phyloP scores from a whole-genome alignment of 2,797 vertebrate genomes.

The Sebastes miniatus region DNA sequence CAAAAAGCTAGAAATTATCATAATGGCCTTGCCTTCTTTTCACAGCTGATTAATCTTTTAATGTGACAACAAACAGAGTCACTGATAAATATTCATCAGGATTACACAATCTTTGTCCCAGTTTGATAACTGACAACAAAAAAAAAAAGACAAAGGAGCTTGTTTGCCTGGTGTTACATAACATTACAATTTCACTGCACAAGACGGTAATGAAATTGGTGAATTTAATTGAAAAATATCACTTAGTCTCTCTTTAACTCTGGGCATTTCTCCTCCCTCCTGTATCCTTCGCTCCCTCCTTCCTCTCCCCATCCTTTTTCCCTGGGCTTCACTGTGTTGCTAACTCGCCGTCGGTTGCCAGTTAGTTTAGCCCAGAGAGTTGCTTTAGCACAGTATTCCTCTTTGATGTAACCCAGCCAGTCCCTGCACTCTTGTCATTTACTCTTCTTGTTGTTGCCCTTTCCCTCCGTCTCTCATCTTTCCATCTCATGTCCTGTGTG shows the following conservation, averaged over 20 bases:
- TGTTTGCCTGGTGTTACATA: constrained; percentile 24
- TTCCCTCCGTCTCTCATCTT: background rate
- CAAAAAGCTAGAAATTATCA: constrained; percentile 44
- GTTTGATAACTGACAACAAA: constrained; percentile 26
- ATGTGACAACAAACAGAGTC: constrained; percentile 46
- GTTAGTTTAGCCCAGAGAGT: constrained; percentile 24
- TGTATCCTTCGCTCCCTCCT: background rate
- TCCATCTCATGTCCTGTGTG: background rate
- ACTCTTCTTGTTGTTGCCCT: background rate
- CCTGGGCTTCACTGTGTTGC: background rate
- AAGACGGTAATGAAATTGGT: background rate
- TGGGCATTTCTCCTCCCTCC: constrained; percentile 2
- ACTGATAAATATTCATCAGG: constrained; percentile 51
- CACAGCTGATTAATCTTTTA: constrained; percentile 52
- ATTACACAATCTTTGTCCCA: constrained; percentile 32
- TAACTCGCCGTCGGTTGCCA: constrained; percentile 10
- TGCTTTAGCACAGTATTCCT: constrained; percentile 7
- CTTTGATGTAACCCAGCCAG: constrained; percentile 31
- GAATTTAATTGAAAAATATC: constrained; percentile 4
- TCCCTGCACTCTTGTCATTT: background rate
- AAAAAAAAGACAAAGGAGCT: constrained; percentile 12
- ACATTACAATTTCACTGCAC: background rate
- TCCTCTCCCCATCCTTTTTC: background rate
- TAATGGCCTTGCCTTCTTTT: constrained; percentile 23
- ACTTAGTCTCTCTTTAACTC: background rate